These are phyloP conservation scores for Dolomedes plantarius DNA, from an alignment of 2,888 invertebrate species.

Conservation along the genomic window DNA sequence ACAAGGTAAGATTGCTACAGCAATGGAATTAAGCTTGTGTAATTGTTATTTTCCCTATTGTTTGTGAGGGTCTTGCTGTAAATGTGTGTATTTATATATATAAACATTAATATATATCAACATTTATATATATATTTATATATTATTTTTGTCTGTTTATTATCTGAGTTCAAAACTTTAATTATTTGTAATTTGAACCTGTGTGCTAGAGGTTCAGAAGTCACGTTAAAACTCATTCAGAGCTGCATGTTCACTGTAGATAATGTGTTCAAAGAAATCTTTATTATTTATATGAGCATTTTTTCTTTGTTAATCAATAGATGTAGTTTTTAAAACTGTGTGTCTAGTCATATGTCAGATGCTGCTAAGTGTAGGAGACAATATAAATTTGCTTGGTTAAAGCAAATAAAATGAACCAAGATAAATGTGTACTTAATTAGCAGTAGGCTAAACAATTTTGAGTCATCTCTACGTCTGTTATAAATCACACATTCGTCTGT, in stretches of 20 bases:
- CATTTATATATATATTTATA: too few species aligned
- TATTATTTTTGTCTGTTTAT: too few species aligned
- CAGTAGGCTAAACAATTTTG: constrained; percentile 1
- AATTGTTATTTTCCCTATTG: too few species aligned
- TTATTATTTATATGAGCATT: background rate
- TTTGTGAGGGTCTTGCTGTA: too few species aligned
- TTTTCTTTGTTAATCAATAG: constrained; percentile 31
- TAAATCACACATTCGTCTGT: background rate
- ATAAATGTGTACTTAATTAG: background rate
- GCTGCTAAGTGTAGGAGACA: constrained; percentile 50
- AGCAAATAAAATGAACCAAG: constrained; percentile 1
- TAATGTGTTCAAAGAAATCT: background rate
- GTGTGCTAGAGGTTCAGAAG: too few species aligned
- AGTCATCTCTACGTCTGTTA: background rate
- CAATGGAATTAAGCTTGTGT: too few species aligned
- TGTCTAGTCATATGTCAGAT: constrained; percentile 51
- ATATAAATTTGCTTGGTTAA: constrained; percentile 8
- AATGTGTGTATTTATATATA: too few species aligned
- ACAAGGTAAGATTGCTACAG: too few species aligned
- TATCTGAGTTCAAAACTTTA: too few species aligned
- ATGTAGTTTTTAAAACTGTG: constrained; percentile 38
- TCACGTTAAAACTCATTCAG: background rate
- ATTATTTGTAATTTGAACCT: too few species aligned
- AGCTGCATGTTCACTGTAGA: constrained; percentile 3
- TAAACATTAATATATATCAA: too few species aligned